phyloP scores from a whole-genome alignment of 1,140 invertebrate species.

The Heliconius hewitsoni region DNA sequence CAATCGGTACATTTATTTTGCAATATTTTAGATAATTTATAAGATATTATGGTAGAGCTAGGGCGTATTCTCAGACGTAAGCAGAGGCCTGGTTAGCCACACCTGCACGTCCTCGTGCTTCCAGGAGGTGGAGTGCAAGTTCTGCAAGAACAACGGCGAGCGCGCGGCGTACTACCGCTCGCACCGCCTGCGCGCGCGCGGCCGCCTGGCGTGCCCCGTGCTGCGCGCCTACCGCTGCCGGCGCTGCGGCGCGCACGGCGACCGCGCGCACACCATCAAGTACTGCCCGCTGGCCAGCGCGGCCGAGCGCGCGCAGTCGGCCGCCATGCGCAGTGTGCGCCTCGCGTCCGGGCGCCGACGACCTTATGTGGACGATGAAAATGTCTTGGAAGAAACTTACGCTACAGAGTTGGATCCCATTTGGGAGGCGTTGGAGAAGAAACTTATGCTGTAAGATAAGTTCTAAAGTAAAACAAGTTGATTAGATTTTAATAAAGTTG shows the following conservation, averaged over 20 bases:
- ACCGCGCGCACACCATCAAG: conserved; percentile 88
- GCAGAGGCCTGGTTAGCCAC: too few species aligned
- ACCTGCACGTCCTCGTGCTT: too few species aligned
- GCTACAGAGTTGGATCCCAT: conserved; percentile 50
- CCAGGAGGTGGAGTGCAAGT: conserved; percentile 68
- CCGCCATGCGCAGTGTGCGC: conserved; percentile 64
- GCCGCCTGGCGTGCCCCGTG: conserved; percentile 85
- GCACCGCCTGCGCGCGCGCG: conserved; percentile 84
- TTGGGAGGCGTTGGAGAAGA: conserved; percentile 62
- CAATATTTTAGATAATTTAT: too few species aligned
- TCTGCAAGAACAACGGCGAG: conserved; percentile 86
- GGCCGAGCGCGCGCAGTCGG: conserved; percentile 44
- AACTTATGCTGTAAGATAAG: conserved; percentile 50
- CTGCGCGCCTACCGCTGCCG: conserved; percentile 86
- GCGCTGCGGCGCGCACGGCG: conserved; percentile 85
- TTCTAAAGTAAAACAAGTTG: too few species aligned
- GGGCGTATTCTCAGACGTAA: too few species aligned
- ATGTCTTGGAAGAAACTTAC: neutral
- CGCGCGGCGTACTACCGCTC: conserved; percentile 82
- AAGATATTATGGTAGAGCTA: too few species aligned
- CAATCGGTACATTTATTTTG: too few species aligned
- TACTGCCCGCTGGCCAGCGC: conserved; percentile 84
- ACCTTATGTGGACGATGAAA: conserved; percentile 16
- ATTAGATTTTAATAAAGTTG: too few species aligned
- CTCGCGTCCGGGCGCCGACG: conserved; percentile 48